Evolutionary conservation across 1,140 invertebrate genomes (phyloP).

Genomic region (Microplitis mediator): DNA sequence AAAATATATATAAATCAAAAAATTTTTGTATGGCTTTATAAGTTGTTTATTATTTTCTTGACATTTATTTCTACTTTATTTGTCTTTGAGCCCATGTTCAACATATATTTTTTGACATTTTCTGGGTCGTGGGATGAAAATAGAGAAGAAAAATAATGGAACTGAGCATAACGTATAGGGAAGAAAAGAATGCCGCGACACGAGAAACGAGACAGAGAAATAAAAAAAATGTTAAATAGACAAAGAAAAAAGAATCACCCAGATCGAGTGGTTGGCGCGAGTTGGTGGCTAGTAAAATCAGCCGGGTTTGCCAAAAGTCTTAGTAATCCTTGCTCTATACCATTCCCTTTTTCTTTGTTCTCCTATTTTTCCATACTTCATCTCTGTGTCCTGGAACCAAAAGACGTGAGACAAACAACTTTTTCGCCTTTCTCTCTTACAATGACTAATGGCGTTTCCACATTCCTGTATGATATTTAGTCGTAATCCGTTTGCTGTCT

Average conservation of each 20-base stretch:
- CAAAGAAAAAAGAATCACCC: constrained; percentile 34
- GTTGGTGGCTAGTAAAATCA: constrained; percentile 47
- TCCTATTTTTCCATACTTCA: constrained; percentile 25
- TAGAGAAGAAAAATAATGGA: constrained; percentile 18
- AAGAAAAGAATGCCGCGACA: constrained; percentile 7
- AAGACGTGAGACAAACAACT: constrained; percentile 56
- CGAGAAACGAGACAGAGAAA: constrained; percentile 6
- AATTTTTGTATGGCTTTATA: background rate
- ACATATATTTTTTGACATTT: constrained; percentile 23
- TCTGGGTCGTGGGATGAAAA: constrained; percentile 15
- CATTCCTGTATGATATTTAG: constrained; percentile 49
- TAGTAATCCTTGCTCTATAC: constrained; percentile 18
- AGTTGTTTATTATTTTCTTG: background rate
- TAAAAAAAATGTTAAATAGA: constrained; percentile 31
- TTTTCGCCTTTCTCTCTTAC: constrained; percentile 50
- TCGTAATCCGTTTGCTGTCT: constrained; percentile 44
- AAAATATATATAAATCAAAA: background rate
- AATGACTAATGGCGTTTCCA: constrained; percentile 52
- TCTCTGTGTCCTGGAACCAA: constrained; percentile 29
- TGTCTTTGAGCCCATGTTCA: background rate
- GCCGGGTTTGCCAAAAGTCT: constrained; percentile 51
- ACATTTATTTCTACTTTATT: constrained; percentile 20
- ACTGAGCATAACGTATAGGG: constrained; percentile 7
- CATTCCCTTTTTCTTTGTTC: constrained; percentile 38
- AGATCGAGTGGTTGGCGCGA: constrained; percentile 45